These are phyloP conservation scores for Lasioglossum figueresi DNA, from an alignment of 2,888 invertebrate species.

Conservation along the genomic window DNA sequence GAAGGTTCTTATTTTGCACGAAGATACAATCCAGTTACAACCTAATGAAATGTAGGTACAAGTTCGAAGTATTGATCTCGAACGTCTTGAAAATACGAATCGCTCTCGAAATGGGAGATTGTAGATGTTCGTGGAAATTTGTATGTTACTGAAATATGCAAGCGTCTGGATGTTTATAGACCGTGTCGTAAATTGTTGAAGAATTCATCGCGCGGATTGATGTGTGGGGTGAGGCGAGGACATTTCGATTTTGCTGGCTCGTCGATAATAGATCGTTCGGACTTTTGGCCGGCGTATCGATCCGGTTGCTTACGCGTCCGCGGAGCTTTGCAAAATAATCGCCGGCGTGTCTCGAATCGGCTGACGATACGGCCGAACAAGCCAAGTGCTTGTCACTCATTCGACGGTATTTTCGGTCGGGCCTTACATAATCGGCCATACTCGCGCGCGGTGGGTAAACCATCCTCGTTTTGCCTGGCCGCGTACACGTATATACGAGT, in stretches of 20 bases:
- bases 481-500: not conserved
- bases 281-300: conserved; percentile 48
- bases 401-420: conserved; percentile 75
- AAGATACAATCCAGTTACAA: too few relatives aligned
- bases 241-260: conserved; percentile 19
- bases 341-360: conserved; percentile 61
- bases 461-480: conserved; percentile 41
- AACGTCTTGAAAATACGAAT: not conserved
- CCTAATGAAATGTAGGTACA: not conserved
- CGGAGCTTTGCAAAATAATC: conserved; percentile 53
- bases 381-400: conserved; percentile 80
- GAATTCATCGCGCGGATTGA: not conserved
- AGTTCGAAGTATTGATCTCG: not conserved
- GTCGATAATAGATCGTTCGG: conserved; percentile 20
- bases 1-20: too few relatives aligned
- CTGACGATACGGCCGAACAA: conserved; percentile 69
- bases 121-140: too few relatives aligned
- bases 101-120: too few relatives aligned
- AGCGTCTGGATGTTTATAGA: too few relatives aligned
- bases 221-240: not conserved
- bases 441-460: conserved; percentile 33
- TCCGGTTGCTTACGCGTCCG: conserved; percentile 13
- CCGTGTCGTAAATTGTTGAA: not conserved
- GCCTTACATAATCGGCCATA: conserved; percentile 68
- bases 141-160: too few relatives aligned